A percentile compares a stretch with the other conserved stretches of the same genome.
These are phyloP conservation scores for Eupeodes luniger DNA, from an alignment of 2,888 invertebrate genomes.

Conservation along the genomic window DNA sequence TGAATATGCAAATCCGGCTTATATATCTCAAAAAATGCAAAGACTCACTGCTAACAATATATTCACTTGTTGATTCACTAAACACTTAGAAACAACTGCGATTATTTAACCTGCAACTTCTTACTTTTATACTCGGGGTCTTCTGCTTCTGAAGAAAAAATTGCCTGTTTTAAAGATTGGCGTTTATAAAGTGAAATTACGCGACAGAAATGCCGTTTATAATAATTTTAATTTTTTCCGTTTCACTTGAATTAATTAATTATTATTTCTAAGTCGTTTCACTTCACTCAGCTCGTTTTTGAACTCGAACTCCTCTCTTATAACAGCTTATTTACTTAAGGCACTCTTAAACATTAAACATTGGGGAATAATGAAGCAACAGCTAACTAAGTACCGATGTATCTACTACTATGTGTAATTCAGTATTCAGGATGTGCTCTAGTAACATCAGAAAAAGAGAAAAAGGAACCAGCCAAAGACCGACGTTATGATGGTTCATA, in stretches of 20 bases:
- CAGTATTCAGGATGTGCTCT: constrained; percentile 37
- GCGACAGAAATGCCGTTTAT: constrained; percentile 64
- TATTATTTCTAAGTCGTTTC: constrained; percentile 77
- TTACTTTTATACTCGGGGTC: constrained; percentile 57
- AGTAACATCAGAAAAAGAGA: constrained; percentile 5
- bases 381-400: constrained; percentile 37
- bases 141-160: constrained; percentile 8
- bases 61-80: constrained; percentile 62
- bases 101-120: constrained; percentile 33
- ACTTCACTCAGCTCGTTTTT: constrained; percentile 74
- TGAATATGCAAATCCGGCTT: constrained; percentile 12
- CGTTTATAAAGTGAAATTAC: constrained; percentile 72
- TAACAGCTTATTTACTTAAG: constrained; percentile 71
- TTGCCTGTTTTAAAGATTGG: constrained; percentile 57
- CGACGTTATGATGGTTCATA: constrained; percentile 52
- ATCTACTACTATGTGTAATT: constrained; percentile 22
- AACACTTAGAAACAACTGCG: constrained; percentile 64
- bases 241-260: constrained; percentile 73
- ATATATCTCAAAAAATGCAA: background rate
- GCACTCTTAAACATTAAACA: constrained; percentile 53
- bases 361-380: constrained; percentile 41
- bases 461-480: constrained; percentile 5
- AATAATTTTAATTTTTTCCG: constrained; percentile 48
- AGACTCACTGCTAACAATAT: background rate
- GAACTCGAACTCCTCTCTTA: constrained; percentile 27